These are phyloP conservation scores for Melikaiella ostensackeni DNA, from an alignment of 2,888 invertebrate species.

Conservation along the genomic window DNA sequence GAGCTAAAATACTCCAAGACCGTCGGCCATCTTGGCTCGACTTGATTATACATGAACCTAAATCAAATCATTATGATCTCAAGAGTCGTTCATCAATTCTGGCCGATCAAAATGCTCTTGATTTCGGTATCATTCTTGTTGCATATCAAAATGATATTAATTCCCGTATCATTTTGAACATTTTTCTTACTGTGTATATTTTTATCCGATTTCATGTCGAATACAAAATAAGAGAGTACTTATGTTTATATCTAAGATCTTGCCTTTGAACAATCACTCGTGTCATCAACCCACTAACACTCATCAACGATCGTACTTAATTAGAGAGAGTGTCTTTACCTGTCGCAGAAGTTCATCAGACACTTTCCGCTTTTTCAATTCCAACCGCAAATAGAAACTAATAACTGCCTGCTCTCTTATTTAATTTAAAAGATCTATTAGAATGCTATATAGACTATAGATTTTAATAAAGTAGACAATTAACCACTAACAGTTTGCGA, in stretches of 20 bases:
- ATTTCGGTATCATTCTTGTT: too few relatives aligned
- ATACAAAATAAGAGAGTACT: neutral
- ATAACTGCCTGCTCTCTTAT: slow-evolving; percentile 21
- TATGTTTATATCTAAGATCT: neutral
- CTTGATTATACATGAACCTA: too few relatives aligned
- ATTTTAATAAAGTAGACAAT: neutral
- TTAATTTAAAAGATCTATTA: neutral
- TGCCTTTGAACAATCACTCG: slow-evolving; percentile 3
- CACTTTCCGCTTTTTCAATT: slow-evolving; percentile 26
- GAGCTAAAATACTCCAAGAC: too few relatives aligned
- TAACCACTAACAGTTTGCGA: neutral
- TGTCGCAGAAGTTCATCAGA: slow-evolving; percentile 6
- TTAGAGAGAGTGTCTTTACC: slow-evolving; percentile 18
- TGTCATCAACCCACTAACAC: slow-evolving; percentile 30
- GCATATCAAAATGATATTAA: too few relatives aligned
- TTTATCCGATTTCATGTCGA: neutral
- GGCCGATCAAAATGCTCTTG: too few relatives aligned
- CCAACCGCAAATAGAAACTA: neutral
- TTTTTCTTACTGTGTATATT: too few relatives aligned
- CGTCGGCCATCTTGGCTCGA: too few relatives aligned
- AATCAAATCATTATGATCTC: too few relatives aligned
- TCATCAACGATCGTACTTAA: neutral
- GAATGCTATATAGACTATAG: neutral
- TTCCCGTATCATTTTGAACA: too few relatives aligned
- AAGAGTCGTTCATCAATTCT: too few relatives aligned